These are phyloP conservation scores for Anthopleura xanthogrammica DNA, from an alignment of 92 coral and sea anemone genomes.

Conservation along the genomic window DNA sequence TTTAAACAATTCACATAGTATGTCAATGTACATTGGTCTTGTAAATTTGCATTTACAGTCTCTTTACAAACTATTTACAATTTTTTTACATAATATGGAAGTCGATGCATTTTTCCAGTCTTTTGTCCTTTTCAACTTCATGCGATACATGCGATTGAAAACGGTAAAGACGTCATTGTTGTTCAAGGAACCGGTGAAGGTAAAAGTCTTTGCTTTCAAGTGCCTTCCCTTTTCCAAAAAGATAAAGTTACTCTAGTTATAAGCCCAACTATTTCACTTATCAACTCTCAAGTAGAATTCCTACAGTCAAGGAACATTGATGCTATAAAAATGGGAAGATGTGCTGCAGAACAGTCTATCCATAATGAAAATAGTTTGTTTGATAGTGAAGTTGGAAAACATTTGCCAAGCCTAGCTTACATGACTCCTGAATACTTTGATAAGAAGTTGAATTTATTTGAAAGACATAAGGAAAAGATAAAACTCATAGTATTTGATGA, in stretches of 20 bases:
- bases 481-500: slow-evolving; percentile 42
- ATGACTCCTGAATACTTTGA: background rate
- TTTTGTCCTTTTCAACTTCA: background rate
- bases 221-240: background rate
- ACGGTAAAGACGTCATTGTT: background rate
- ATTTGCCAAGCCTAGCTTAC: too few species aligned
- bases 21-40: too few species aligned
- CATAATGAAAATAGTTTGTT: too few species aligned
- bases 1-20: too few species aligned
- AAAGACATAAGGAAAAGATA: background rate
- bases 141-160: background rate
- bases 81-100: too few species aligned
- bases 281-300: background rate
- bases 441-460: background rate
- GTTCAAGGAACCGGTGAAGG: background rate
- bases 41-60: too few species aligned
- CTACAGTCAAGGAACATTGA: background rate
- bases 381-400: too few species aligned
- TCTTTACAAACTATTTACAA: too few species aligned
- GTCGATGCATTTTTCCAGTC: background rate
- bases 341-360: background rate
- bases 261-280: background rate
- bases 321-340: background rate
- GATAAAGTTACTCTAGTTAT: background rate
- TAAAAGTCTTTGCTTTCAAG: background rate